Evolutionary conservation across 2,113 vertebrate genomes (phyloP).

Genomic region (Beaufortia kweichowensis): DNA sequence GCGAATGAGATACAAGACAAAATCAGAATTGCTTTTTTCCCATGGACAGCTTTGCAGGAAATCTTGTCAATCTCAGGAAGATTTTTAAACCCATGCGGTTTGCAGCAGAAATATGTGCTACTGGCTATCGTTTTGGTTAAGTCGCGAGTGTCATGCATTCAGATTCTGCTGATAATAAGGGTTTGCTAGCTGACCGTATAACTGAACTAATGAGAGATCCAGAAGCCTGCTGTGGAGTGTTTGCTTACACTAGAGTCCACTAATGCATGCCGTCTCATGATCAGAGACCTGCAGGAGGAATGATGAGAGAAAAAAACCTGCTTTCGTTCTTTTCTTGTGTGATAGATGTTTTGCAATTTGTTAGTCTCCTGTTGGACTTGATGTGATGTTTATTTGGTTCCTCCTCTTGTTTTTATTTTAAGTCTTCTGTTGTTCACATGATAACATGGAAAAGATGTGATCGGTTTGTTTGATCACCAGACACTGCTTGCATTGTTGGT

Average conservation of each 20-base stretch:
- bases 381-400: not conserved
- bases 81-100: constrained; percentile 11
- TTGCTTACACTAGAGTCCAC: constrained; percentile 56
- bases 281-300: constrained; percentile 1
- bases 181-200: constrained; percentile 41
- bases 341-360: too few relatives aligned
- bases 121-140: not conserved
- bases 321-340: not conserved
- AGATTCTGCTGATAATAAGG: not conserved
- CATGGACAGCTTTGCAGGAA: not conserved
- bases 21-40: not conserved
- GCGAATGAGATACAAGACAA: not conserved
- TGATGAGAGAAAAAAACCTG: not conserved
- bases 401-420: not conserved
- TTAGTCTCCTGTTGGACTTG: not conserved
- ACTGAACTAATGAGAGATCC: constrained; percentile 52
- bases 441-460: not conserved
- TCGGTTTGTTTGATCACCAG: not conserved
- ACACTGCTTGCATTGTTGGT: not conserved
- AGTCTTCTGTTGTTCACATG: not conserved
- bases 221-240: constrained; percentile 58
- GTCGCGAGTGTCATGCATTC: not conserved
- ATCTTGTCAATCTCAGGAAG: not conserved
- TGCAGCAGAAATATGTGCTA: constrained; percentile 29
- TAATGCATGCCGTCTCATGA: constrained; percentile 56